Evolutionary conservation across 1,140 invertebrate species (phyloP).

Genomic region (Drosophila tani): DNA sequence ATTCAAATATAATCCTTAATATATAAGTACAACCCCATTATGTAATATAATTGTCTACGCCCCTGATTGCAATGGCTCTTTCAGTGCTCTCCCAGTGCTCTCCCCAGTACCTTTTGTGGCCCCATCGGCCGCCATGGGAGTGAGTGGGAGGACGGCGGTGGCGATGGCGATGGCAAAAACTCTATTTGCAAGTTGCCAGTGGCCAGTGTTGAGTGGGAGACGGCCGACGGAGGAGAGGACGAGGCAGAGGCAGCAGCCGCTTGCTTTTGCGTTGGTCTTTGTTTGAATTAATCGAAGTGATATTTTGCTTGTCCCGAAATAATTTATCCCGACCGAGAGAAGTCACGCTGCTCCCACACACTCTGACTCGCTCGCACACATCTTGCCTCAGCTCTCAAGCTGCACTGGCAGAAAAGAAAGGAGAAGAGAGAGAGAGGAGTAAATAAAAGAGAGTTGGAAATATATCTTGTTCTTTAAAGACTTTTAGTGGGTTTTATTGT

Average conservation of each 20-base stretch:
- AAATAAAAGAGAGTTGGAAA: background rate
- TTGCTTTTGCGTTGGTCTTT: constrained; percentile 55
- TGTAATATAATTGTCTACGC: background rate
- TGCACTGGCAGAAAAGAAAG: constrained; percentile 10
- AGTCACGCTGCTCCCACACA: constrained; percentile 21
- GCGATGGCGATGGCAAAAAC: constrained; percentile 33
- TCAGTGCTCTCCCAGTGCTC: too few relatives aligned
- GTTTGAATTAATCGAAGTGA: constrained; percentile 84
- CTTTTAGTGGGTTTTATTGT: background rate
- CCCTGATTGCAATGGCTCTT: background rate
- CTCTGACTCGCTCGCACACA: background rate
- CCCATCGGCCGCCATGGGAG: background rate
- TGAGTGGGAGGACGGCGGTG: constrained; percentile 7
- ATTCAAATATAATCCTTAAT: too few relatives aligned
- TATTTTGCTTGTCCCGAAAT: constrained; percentile 83
- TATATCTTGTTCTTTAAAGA: background rate
- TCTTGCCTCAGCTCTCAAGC: background rate
- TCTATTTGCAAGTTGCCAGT: constrained; percentile 62
- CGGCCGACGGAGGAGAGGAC: background rate
- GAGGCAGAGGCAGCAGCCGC: background rate
- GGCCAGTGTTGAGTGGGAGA: constrained; percentile 22
- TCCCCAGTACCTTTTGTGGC: background rate
- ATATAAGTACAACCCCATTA: too few relatives aligned
- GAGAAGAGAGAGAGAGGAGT: background rate
- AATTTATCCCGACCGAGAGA: constrained; percentile 69